Evolutionary conservation across 2,797 vertebrate species (phyloP).

Genomic region (Acanthopagrus latus): DNA sequence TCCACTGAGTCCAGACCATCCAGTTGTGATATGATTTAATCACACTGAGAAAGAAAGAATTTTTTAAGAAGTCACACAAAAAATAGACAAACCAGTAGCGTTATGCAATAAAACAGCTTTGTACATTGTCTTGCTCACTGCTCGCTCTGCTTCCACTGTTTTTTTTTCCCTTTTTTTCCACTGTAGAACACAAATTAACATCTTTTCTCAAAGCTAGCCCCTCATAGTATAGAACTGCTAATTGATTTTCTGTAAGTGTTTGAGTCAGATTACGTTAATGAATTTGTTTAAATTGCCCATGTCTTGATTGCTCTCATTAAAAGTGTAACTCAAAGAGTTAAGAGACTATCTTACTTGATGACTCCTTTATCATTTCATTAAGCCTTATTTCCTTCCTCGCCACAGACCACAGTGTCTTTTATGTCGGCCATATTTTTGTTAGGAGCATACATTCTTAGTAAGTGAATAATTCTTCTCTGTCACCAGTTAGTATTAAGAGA

Average conservation of each 20-base stretch:
- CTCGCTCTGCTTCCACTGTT: neutral
- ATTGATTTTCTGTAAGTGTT: neutral
- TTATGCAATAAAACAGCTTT: no score
- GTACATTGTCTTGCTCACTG: neutral
- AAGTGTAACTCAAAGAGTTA: slow-evolving; percentile 1
- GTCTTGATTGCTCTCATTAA: slow-evolving; percentile 5
- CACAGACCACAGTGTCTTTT: slow-evolving; percentile 12
- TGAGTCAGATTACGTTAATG: slow-evolving; percentile 29
- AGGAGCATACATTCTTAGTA: slow-evolving; percentile 17
- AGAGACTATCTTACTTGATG: neutral
- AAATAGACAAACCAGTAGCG: no score
- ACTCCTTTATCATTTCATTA: slow-evolving; percentile 22
- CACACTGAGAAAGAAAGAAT: neutral
- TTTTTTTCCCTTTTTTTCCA: neutral
- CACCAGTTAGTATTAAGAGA: slow-evolving; percentile 38
- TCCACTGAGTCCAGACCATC: neutral
- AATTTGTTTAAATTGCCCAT: neutral
- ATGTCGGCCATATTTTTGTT: slow-evolving; percentile 19
- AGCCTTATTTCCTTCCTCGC: neutral
- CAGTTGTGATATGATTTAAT: no score
- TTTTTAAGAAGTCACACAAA: neutral
- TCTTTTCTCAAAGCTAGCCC: neutral
- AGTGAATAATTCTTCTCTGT: slow-evolving; percentile 21
- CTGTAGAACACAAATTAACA: slow-evolving; percentile 1
- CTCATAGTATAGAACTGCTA: neutral